These are phyloP conservation scores for Adrianichthys oophorus DNA, from an alignment of 2,797 vertebrate genomes.

Conservation along the genomic window DNA sequence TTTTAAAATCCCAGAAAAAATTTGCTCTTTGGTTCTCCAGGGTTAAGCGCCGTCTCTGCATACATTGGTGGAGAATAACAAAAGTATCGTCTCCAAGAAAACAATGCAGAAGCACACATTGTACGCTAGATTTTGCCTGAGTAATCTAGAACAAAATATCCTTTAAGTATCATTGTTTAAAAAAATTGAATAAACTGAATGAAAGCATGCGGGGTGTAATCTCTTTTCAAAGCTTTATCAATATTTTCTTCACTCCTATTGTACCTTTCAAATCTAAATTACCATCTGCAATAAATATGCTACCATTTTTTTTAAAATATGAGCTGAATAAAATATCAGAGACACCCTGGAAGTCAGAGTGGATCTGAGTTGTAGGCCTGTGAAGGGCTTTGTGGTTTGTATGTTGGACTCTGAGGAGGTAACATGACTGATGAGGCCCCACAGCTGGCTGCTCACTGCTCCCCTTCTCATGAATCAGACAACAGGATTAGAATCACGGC, in stretches of 20 bases:
- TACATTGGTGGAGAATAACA: too few species aligned
- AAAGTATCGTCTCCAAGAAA: too few species aligned
- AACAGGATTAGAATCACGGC: conserved; percentile 40
- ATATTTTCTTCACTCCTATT: neutral
- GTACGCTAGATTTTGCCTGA: too few species aligned
- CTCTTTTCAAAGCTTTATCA: neutral
- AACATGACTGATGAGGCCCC: conserved; percentile 65
- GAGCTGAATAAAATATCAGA: conserved; percentile 18
- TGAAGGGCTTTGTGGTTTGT: conserved; percentile 20
- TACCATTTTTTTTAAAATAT: conserved; percentile 2
- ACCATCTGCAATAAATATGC: neutral
- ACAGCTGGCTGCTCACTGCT: conserved; percentile 42
- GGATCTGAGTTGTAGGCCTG: conserved; percentile 25
- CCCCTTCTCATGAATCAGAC: conserved; percentile 61
- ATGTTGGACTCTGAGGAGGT: conserved; percentile 55
- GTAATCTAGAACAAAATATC: too few species aligned
- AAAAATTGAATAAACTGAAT: too few species aligned
- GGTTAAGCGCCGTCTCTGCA: too few species aligned
- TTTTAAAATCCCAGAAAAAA: too few species aligned
- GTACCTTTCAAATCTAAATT: neutral
- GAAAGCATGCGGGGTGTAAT: too few species aligned
- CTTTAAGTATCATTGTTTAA: too few species aligned
- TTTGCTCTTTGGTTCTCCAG: too few species aligned
- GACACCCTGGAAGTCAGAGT: conserved; percentile 22
- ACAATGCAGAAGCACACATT: too few species aligned